Base-by-base conservation (phyloP, 2,888 invertebrate genomes). In the Napeogenes inachia region DNA sequence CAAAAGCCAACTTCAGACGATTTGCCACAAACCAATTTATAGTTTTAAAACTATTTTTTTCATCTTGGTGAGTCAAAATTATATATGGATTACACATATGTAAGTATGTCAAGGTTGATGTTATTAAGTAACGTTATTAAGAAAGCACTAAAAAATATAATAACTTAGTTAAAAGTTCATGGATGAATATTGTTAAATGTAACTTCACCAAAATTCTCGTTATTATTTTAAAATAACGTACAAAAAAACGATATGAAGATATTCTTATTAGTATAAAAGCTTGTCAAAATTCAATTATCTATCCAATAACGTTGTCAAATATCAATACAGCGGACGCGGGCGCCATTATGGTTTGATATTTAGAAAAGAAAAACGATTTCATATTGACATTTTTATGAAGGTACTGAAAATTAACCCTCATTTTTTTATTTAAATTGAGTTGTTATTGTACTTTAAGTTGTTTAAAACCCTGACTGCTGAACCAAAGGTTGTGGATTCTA, bases 211-310 rank as follows among this genome's bases (percentile, higher is more conserved):
- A 21, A 21, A 21, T 21, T 21, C 21, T 21, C 30, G 8, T 10
- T 8, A 8, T 21, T 50, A 10, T 30, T 30, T 50, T 30, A 30
- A 12, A 50, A 50, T 30, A 50, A 50, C 8, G 8, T 50, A 21
- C 38, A 12, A 62, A 64, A 64, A 67, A 59, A 50, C 61, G 56
- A 54, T 60, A 57, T 45, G 57, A 60, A 62, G 59, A 62, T 59
- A 67, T 64, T 61, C 57, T 67, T 68, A 69, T 72, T 71, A 68
- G 68, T 69, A 67, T 72, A 71, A 70, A 71, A 72, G 72, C 70
- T 71, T 70, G 69, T 71, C 69, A 68, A 66, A 71, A 73, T 73
- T 70, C 73, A 72, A 72, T 73, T 86, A 86, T 58, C 65, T 65
- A 59, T 66, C 63, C 66, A 67, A 70, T 70, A 70, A 68, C 62